Conservation (phyloP, 2,888 invertebrate genomes). For the Keiferia lycopersicella region DNA sequence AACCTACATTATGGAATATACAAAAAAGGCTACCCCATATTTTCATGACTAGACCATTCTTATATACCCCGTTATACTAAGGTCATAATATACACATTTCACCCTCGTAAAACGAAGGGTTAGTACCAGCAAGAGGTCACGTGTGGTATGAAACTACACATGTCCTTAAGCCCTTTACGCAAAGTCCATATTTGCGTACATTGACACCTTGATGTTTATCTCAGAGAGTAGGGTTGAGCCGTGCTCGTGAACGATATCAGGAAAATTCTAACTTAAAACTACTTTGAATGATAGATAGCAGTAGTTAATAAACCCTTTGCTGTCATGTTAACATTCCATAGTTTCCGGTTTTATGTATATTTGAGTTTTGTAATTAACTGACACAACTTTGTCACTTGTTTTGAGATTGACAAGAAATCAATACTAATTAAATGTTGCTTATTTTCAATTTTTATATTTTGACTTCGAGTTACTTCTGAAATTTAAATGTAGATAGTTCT, state of each 20-base stretch:
- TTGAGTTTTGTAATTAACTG: too few species aligned
- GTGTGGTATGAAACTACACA: conserved; percentile 22
- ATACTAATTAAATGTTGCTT: too few species aligned
- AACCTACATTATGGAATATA: neutral
- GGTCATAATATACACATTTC: conserved; percentile 48
- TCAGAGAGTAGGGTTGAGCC: conserved; percentile 4
- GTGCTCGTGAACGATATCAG: neutral
- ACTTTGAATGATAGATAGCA: neutral
- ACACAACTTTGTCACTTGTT: too few species aligned
- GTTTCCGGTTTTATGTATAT: neutral
- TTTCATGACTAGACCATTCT: neutral
- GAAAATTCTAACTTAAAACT: neutral
- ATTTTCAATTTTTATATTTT: too few species aligned
- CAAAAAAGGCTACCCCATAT: neutral
- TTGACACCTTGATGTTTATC: neutral
- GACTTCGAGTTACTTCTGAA: too few species aligned
- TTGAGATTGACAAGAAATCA: too few species aligned
- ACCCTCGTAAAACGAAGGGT: conserved; percentile 67
- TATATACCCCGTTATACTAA: conserved; percentile 35
- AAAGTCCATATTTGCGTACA: conserved; percentile 12
- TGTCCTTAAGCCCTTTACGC: conserved; percentile 1
- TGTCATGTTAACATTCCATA: neutral
- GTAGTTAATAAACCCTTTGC: neutral
- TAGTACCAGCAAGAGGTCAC: conserved; percentile 55
- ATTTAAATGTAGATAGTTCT: too few species aligned